Evolutionary conservation across 2,888 invertebrate genomes (phyloP), one percentile per base, ranked within the genome.

Genomic region (Mythimna loreyi): DNA sequence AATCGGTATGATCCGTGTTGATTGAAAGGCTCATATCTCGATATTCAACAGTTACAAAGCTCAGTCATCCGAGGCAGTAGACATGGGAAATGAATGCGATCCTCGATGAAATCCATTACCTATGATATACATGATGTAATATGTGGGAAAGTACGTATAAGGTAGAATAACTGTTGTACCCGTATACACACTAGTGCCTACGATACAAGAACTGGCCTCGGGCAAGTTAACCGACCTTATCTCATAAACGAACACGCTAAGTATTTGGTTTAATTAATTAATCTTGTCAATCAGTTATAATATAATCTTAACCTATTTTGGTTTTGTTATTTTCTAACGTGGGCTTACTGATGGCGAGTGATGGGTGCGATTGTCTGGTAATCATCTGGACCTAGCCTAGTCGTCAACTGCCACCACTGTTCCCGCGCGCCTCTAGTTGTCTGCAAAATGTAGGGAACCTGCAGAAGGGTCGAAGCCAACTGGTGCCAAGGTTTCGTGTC

Each of bases 21-120:
- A 81, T 78, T 70, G 78, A 83, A 83, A 80, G 70, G 67, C 73
- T 78, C 64, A 59, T 75, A 67, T 69, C 72, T 78, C 78, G 81
- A 84, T 85, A 81, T 82, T 75, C 73, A 83, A 89, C 89, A 85
- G 89, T 90, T 89, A 90, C 82, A 85, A 84, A 87, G 78, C 86
- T 79, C 60, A 87, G 80, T 87, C 89, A 88, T 80, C 89, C 90
- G 86, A 89, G 84, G 86, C 88, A 74, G 69, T 79, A 86, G 87
- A 87, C 89, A 88, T 91, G 91, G 90, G 91, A 91, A 90, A 86
- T 81, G 82, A 78, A 79, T 76, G 65, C 81, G 66, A 65, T 71
- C 58, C 63, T 66, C 64, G 61, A 77, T 85, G 86, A 78, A 83
- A 81, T 85, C 74, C 72, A 84, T 83, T 81, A 80, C 69, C 58